Conservation (phyloP, 2,113 vertebrate genomes). For the Herpailurus yagouaroundi region DNA sequence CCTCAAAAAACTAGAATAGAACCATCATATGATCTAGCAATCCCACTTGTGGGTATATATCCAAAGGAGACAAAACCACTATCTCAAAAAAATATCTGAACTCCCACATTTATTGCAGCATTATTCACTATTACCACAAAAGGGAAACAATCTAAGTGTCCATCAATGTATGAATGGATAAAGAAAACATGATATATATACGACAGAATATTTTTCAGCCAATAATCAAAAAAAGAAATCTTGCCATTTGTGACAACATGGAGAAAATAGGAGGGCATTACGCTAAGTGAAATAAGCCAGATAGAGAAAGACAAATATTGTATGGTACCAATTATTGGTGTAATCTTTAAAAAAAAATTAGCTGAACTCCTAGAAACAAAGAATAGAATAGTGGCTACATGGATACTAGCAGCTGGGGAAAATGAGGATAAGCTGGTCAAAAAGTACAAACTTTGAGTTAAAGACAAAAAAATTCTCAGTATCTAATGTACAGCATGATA, state of each 20-base stretch:
- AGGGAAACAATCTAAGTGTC: not conserved
- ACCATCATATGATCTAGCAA: not conserved
- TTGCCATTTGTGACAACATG: not conserved
- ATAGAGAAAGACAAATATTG: not conserved
- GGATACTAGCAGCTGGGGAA: not conserved
- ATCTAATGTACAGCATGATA: not conserved
- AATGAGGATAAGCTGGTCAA: not conserved
- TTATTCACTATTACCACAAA: not conserved
- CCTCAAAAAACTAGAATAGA: not conserved
- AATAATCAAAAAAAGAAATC: not conserved
- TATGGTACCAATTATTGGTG: not conserved
- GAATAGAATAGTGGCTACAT: not conserved
- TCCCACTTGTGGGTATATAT: not conserved
- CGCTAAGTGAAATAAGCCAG: not conserved
- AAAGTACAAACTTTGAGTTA: not conserved
- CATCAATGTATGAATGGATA: not conserved
- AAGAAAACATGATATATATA: not conserved
- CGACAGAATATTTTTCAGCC: not conserved
- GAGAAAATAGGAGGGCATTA: not conserved
- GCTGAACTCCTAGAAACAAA: not conserved
- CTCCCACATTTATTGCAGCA: not conserved
- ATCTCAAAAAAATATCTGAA: not conserved
- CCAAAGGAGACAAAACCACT: not conserved
- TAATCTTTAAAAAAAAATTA: not conserved
- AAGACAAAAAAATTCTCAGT: not conserved